Evolutionary conservation across 2,113 vertebrate genomes (phyloP), one percentile per base, ranked within the genome.

Genomic region (Corydoras sp.): DNA sequence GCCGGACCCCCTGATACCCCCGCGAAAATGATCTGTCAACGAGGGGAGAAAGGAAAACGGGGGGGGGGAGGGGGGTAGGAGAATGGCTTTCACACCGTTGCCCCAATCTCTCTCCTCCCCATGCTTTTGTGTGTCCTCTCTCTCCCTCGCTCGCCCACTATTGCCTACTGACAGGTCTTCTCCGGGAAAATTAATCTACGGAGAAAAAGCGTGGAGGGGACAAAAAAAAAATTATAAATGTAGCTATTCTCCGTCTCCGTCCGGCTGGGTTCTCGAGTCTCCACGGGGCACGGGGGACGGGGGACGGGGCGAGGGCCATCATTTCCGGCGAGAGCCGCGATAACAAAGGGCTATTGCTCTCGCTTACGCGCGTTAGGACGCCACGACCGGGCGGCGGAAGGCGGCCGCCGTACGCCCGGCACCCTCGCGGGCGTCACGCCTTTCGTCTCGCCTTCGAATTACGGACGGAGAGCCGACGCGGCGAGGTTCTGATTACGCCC

Each of bases 21-120:
- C 88, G 95, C 94, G 93, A 96, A 89, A 98, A 98, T 97, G 89
- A 95, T 94, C 94, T 95, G 92, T 95, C 95, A 97, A 93, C 89
- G 74, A 85, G 69, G 69, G 68, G 62, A 79, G 68, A 75, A 78
- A 77, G 79, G 61, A 75, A 82, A 79, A 29, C 54, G 66, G 61
- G 83, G 84, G 43, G 77, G 35, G 35, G 35, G 35, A 0, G 35
- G 35, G 35, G 35, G 35, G 35, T 4, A 8, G 35, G 14, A 83
- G 86, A 24, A 24, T 24, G 83, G 75, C 84, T 83, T 71, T 54
- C 86, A 87, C 88, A 90, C 89, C 85, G 87, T 87, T 77, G 77
- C 86, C 89, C 85, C 88, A 87, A 88, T 83, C 87, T 31, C 83
- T 83, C 74, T 69, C 74, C 61, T 13, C 30, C 18, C 81, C 79